A percentile compares a stretch with the other conserved stretches of the same genome.
These are phyloP conservation scores for Quadroppia sp. DNA, from an alignment of 2,888 invertebrate species.

Conservation along the genomic window DNA sequence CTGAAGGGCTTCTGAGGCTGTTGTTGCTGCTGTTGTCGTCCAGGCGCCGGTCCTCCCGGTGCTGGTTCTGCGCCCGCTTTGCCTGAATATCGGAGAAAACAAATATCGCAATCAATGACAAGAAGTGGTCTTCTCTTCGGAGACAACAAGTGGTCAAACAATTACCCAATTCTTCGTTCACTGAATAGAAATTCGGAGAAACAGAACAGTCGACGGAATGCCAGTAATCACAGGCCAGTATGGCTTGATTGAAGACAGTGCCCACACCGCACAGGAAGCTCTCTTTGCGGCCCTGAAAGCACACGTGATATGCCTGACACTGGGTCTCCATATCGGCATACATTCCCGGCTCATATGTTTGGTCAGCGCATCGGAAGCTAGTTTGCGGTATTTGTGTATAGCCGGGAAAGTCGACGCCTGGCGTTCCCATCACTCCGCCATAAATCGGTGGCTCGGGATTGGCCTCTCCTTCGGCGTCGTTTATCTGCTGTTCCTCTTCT, in stretches of 20 bases:
- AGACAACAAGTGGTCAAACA: neutral
- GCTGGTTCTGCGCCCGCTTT: slow-evolving; percentile 37
- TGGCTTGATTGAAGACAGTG: slow-evolving; percentile 50
- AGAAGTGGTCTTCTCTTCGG: neutral
- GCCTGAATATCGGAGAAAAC: neutral
- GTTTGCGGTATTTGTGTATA: slow-evolving; percentile 63
- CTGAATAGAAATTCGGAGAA: slow-evolving; percentile 64
- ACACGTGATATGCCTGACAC: slow-evolving; percentile 50
- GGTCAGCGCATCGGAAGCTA: slow-evolving; percentile 70
- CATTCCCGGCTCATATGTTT: slow-evolving; percentile 74
- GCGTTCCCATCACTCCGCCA: slow-evolving; percentile 43
- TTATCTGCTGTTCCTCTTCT: slow-evolving; percentile 13
- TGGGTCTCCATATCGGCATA: slow-evolving; percentile 79
- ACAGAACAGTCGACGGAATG: slow-evolving; percentile 59
- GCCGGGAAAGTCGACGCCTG: slow-evolving; percentile 46
- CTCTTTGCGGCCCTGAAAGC: slow-evolving; percentile 53
- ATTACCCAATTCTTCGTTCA: slow-evolving; percentile 45
- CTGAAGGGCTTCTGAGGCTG: neutral
- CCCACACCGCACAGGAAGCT: slow-evolving; percentile 50
- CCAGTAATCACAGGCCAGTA: slow-evolving; percentile 50
- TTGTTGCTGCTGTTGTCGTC: neutral
- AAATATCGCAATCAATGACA: neutral
- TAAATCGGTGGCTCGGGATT: slow-evolving; percentile 38
- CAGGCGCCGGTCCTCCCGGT: slow-evolving; percentile 3
- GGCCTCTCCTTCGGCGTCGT: slow-evolving; percentile 28